phyloP scores from a whole-genome alignment of 2,113 vertebrate genomes.

The Gallinago undulata region DNA sequence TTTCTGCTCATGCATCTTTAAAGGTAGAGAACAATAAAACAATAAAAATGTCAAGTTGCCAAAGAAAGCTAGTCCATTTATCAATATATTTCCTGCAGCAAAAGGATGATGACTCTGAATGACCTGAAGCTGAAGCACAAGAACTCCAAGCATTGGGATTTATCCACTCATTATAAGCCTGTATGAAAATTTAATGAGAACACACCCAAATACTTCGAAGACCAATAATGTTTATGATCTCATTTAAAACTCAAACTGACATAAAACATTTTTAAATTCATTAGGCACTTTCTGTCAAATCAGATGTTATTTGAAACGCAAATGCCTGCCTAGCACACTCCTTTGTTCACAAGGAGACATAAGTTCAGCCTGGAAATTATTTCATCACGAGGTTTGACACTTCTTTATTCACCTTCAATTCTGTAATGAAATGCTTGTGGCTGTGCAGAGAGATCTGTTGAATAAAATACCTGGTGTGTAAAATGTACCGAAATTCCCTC shows the following conservation, averaged over 20 bases:
- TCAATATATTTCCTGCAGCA: background rate
- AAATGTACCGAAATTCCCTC: background rate
- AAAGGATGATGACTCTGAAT: background rate
- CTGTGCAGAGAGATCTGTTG: background rate
- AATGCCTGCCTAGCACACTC: background rate
- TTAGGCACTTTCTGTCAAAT: background rate
- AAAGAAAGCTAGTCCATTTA: background rate
- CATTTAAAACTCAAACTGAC: conserved; percentile 3
- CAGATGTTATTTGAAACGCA: background rate
- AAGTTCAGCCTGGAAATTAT: background rate
- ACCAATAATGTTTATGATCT: background rate
- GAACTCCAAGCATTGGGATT: background rate
- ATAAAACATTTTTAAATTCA: background rate
- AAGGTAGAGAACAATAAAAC: background rate
- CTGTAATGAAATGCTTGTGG: background rate
- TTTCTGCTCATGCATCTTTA: background rate
- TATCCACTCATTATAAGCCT: background rate
- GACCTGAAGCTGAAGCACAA: background rate
- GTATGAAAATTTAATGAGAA: background rate
- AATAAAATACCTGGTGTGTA: background rate
- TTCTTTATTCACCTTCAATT: conserved; percentile 2
- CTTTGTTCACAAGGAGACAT: background rate
- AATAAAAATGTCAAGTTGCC: background rate
- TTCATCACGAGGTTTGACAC: background rate
- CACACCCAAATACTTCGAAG: background rate